Base-by-base conservation (phyloP, 1,140 invertebrate species). In the Phthorimaea operculella region DNA sequence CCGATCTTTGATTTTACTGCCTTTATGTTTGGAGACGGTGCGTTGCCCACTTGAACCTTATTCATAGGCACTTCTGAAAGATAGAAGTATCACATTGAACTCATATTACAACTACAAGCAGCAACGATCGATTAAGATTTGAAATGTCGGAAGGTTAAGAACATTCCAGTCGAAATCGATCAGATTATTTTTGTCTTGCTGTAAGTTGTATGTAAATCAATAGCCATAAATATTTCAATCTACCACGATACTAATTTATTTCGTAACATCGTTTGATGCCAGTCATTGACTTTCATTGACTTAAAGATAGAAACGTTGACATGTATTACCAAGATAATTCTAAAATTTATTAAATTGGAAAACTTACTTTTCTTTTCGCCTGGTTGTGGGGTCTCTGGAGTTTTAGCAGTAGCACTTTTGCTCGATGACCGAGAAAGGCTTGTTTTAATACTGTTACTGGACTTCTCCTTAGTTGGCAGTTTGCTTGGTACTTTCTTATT, bases 1-100 rank as follows among this genome's bases (percentile, higher is more conserved):
- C 97, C 97, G 62, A 98, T 95, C 87, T 98, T 98, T 12, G 96
- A 97, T 81, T 92, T 92, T 1, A 96, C 94, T 51, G 93, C 90
- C 85, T 96, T 96, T 44, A 98, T 81, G 78, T 97, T 97, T 17
- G 96, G 96, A 17, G 95, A 96, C 44, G 95, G 94, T 6, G 94
- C 93, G 54, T 91, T 89, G 48, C 95, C 95, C 8, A 98, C 95
- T 89, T 96, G 93, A 65, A 96, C 83, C 88, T 96, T 97, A 75
- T 96, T 97, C 93, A 96, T 96, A 53, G 95, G 94, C 62, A 97
- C 79, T 89, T 93, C 90, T 92, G 73, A 18, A 81, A 87, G 79
- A 21, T 57, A 28, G 9, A 14, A 47, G 16, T 47, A 4, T 39
- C n/a, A 39, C 21, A 39, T 39, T 39, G n/a, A 10, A n/a, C 3